Conservation (phyloP, 2,113 vertebrate species). For the Hoplias malabaricus region DNA sequence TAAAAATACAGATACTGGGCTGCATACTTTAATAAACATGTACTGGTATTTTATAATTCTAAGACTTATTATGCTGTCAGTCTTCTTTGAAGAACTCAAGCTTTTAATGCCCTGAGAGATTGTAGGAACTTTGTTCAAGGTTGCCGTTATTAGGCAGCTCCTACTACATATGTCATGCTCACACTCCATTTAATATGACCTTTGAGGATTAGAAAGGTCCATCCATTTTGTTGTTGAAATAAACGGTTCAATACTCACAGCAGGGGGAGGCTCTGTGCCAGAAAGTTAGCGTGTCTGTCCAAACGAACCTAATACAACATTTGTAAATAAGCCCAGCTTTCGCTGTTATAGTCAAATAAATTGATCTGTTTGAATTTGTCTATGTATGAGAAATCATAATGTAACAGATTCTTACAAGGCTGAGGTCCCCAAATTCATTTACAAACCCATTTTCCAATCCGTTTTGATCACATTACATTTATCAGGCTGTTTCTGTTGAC, state of each 20-base stretch:
- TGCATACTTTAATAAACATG: neutral
- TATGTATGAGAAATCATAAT: neutral
- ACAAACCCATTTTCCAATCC: too few species aligned
- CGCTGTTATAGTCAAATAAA: neutral
- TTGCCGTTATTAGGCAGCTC: neutral
- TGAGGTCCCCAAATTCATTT: too few species aligned
- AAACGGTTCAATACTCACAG: constrained; percentile 9
- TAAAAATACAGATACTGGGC: neutral
- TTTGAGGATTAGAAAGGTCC: constrained; percentile 19
- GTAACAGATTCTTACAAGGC: too few species aligned
- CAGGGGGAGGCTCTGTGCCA: neutral
- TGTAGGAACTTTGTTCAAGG: neutral
- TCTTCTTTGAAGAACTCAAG: neutral
- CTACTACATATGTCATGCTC: neutral
- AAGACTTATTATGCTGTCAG: neutral
- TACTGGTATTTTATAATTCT: neutral
- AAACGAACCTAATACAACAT: neutral
- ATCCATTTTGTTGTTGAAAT: constrained; percentile 9
- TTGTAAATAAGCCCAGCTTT: neutral
- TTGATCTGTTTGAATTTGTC: neutral
- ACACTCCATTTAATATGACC: constrained; percentile 16
- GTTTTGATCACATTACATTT: too few species aligned
- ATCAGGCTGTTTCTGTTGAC: too few species aligned
- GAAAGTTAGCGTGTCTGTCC: constrained; percentile 8
- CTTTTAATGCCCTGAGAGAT: neutral